Evolutionary conservation across 2,797 vertebrate genomes (phyloP).

Genomic region (Loriculus beryllinus): DNA sequence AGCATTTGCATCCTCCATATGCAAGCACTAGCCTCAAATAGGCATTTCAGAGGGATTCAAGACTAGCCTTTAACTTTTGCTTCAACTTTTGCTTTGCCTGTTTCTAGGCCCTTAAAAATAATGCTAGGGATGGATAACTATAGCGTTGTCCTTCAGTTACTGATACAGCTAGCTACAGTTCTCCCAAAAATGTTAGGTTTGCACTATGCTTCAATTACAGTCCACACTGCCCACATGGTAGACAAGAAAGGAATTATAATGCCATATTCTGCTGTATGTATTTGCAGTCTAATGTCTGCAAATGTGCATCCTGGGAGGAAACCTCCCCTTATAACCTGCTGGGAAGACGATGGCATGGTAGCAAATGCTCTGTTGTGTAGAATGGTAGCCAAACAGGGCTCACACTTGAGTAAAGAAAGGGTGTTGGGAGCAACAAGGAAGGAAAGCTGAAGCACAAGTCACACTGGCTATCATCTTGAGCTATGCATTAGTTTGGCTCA

Average conservation of each 20-base stretch:
- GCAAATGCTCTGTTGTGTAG: fast-evolving
- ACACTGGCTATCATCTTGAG: background rate
- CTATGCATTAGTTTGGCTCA: background rate
- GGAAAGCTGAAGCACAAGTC: background rate
- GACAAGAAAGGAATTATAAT: background rate
- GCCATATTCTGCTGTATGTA: background rate
- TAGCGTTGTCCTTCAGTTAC: background rate
- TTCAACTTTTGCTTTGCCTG: background rate
- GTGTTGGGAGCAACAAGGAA: background rate
- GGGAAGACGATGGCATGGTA: fast-evolving
- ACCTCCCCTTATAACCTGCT: background rate
- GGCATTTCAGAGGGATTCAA: background rate
- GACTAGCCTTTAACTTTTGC: background rate
- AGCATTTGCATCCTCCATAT: background rate
- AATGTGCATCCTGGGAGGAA: background rate
- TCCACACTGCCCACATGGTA: background rate
- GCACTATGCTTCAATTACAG: background rate
- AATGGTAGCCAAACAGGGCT: background rate
- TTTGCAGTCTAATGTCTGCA: background rate
- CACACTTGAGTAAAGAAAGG: background rate
- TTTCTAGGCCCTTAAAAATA: background rate
- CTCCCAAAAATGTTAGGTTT: conserved; percentile 19
- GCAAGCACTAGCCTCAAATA: background rate
- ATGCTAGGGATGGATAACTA: background rate
- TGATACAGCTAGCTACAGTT: background rate